Conservation (phyloP, 2,888 invertebrate genomes). For the Acleris laterana region DNA sequence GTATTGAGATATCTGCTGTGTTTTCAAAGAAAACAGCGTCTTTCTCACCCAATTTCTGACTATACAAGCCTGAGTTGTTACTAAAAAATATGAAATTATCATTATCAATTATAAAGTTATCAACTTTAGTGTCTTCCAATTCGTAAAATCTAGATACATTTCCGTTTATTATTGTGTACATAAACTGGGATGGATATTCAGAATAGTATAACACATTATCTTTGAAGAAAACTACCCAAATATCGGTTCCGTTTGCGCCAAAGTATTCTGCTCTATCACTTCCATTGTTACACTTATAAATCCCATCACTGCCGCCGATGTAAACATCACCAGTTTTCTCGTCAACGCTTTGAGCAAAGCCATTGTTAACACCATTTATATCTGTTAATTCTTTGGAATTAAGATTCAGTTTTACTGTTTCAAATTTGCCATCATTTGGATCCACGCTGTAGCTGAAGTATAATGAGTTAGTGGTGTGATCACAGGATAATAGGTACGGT, state of each 20-base stretch:
- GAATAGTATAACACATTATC: conserved; percentile 60
- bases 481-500: conserved; percentile 13
- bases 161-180: conserved; percentile 57
- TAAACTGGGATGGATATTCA: conserved; percentile 61
- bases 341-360: conserved; percentile 19
- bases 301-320: conserved; percentile 19
- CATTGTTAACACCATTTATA: conserved; percentile 16
- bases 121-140: conserved; percentile 69
- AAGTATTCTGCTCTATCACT: conserved; percentile 55
- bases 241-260: conserved; percentile 53
- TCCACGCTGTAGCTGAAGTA: conserved; percentile 20
- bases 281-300: conserved; percentile 38
- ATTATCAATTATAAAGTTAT: conserved; percentile 64
- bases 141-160: conserved; percentile 55
- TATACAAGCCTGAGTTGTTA: conserved; percentile 63
- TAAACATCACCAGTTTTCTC: conserved; percentile 12
- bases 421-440: not conserved
- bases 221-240: conserved; percentile 68
- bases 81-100: conserved; percentile 61
- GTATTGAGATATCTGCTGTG: conserved; percentile 44
- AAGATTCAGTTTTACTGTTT: conserved; percentile 20
- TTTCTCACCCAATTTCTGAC: conserved; percentile 61
- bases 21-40: conserved; percentile 51
- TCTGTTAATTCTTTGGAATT: conserved; percentile 17
- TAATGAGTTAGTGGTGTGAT: conserved; percentile 9